Conservation (phyloP, 2,797 vertebrate species). For the Diplodus puntazzo region DNA sequence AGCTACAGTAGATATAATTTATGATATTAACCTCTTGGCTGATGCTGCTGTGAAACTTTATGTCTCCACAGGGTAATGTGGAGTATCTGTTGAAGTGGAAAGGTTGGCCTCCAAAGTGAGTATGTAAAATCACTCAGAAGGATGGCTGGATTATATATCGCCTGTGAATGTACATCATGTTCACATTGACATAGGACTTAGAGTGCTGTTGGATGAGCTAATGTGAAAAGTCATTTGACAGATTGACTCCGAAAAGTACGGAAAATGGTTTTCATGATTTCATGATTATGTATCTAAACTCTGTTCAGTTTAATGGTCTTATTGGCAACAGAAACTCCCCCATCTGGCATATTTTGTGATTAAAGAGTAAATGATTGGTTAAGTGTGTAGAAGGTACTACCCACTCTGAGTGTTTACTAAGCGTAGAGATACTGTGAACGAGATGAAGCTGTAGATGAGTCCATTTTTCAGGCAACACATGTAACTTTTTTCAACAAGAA, state of each 20-base stretch:
- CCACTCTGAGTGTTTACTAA: no score
- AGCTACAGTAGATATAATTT: not conserved
- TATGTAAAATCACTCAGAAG: conserved; percentile 37
- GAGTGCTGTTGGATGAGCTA: not conserved
- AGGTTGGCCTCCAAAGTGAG: conserved; percentile 99
- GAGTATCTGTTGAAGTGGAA: conserved; percentile 99
- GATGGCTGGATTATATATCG: conserved; percentile 14
- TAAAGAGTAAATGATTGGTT: not conserved
- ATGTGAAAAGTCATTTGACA: not conserved
- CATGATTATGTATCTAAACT: no score
- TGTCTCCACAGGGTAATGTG: conserved; percentile 91
- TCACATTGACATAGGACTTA: not conserved
- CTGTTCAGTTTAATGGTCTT: not conserved
- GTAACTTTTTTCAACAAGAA: not conserved
- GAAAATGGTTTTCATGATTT: not conserved
- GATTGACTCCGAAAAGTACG: not conserved
- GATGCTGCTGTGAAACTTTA: conserved; percentile 16
- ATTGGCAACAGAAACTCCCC: not conserved
- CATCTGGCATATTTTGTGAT: not conserved
- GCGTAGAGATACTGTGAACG: not conserved
- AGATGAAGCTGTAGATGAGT: no score
- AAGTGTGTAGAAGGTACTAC: not conserved
- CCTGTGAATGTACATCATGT: not conserved
- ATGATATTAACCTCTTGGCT: conserved; percentile 1
- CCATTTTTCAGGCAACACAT: conserved; percentile 15